Evolutionary conservation across 2,888 invertebrate species (phyloP).

Genomic region (Chesias legatella): DNA sequence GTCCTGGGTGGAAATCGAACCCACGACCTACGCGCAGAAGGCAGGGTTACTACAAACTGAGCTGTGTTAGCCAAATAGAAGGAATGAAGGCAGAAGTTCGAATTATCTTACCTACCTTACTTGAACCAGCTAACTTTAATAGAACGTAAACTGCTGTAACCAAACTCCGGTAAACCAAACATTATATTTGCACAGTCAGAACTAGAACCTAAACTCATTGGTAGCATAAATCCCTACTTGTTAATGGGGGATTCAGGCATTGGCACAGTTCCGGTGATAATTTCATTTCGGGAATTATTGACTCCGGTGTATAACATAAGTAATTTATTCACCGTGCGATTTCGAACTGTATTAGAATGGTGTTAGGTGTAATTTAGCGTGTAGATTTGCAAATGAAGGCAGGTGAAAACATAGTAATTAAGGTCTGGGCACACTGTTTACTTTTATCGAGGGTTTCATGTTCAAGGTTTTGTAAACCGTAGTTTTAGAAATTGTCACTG

Average conservation of each 20-base stretch:
- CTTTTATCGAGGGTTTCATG: constrained; percentile 10
- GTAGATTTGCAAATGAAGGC: neutral
- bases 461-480: too few relatives aligned
- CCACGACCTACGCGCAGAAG: too few relatives aligned
- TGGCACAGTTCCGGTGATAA: constrained; percentile 12
- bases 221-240: constrained; percentile 2
- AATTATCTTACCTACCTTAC: too few relatives aligned
- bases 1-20: too few relatives aligned
- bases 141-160: too few relatives aligned
- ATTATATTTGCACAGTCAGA: too few relatives aligned
- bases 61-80: too few relatives aligned
- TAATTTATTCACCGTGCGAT: constrained; percentile 1
- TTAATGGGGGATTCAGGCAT: constrained; percentile 2
- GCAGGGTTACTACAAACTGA: too few relatives aligned
- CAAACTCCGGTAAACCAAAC: too few relatives aligned
- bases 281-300: constrained; percentile 17
- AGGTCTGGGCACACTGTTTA: constrained; percentile 16
- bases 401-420: constrained; percentile 20
- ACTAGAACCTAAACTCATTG: constrained; percentile 1
- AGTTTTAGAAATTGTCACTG: too few relatives aligned
- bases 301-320: constrained; percentile 4
- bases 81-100: too few relatives aligned
- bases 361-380: neutral
- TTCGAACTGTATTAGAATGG: neutral
- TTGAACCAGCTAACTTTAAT: too few relatives aligned